Evolutionary conservation across 1,140 invertebrate species (phyloP), one percentile per base, ranked within the genome.

Genomic region (Diprion similis): DNA sequence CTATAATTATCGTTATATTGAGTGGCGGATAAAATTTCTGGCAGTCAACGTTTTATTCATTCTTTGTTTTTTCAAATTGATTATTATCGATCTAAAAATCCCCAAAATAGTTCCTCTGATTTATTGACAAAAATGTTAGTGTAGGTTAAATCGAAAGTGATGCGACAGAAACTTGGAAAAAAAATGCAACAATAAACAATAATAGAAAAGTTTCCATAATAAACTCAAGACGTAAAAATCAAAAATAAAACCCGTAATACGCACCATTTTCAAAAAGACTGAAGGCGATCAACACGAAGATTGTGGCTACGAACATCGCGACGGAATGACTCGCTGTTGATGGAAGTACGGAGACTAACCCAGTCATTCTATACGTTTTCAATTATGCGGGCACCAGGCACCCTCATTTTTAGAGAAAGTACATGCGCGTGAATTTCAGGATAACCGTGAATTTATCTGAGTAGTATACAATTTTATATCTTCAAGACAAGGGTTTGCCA

Each of bases 261-360:
- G 51, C 51, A 59, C 51, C 51, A 59, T 59, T 59, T 59, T 59
- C n/a, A 6, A 6, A 17, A 17, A 59, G 11, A 59, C 51, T 59
- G 51, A 15, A 46, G 51, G 75, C 8, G 13, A 17, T 68, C 68
- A 71, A 68, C 19, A 77, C 17, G 15, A 72, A 9, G 13, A 74
- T 15, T 18, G 67, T 37, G 18, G 71, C 37, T 75, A 72, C 71
- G 19, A 51, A 72, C 79, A 80, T 80, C 68, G 71, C 78, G 46
- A 46, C 74, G 64, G 70, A n/a, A 13, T 59, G 51, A 59, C 46
- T 66, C 66, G 67, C 71, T 67, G n/a, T 75, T 65, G 9, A 65
- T 70, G 74, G 65, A 47, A 74, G 68, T 80, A 70, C 78, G 79
- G 72, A 78, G 78, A 80, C 47, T 70, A 46, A 59, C 4, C 51